These are phyloP conservation scores for Aporophyla lueneburgensis DNA, from an alignment of 2,888 invertebrate species.

Conservation along the genomic window DNA sequence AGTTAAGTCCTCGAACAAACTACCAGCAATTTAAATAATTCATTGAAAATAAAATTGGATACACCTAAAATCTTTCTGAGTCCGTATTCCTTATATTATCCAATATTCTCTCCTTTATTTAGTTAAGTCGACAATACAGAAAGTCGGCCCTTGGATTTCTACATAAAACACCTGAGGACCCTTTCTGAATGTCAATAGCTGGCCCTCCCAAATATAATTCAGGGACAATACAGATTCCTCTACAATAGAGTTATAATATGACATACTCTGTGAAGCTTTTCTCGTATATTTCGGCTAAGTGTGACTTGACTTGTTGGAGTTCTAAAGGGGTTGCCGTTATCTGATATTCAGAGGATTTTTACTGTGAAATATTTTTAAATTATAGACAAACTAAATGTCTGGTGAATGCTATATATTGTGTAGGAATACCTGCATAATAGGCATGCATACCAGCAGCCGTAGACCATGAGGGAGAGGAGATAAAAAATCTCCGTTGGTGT, in stretches of 20 bases:
- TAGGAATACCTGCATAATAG: neutral
- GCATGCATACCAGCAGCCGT: neutral
- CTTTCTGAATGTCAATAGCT: conserved; percentile 55
- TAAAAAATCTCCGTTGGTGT: neutral
- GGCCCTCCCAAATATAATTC: conserved; percentile 48
- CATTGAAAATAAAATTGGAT: neutral
- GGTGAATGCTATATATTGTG: neutral
- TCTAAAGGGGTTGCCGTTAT: neutral
- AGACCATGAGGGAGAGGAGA: neutral
- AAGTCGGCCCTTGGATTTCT: conserved; percentile 30
- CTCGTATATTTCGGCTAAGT: conserved; percentile 23
- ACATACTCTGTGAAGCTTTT: neutral
- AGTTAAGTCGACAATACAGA: conserved; percentile 47
- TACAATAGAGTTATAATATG: conserved; percentile 10
- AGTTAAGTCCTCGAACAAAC: no score
- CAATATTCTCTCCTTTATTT: conserved; percentile 35
- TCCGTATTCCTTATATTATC: conserved; percentile 3
- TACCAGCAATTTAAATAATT: neutral
- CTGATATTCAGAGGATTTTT: neutral
- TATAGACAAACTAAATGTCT: neutral
- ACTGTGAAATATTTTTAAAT: neutral
- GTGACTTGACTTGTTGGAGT: neutral
- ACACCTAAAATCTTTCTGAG: neutral
- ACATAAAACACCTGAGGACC: conserved; percentile 54
- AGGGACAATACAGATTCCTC: conserved; percentile 35